Evolutionary conservation across 2,113 vertebrate species (phyloP), one percentile per base, ranked within the genome.

Genomic region (Eleginops maclovinus): DNA sequence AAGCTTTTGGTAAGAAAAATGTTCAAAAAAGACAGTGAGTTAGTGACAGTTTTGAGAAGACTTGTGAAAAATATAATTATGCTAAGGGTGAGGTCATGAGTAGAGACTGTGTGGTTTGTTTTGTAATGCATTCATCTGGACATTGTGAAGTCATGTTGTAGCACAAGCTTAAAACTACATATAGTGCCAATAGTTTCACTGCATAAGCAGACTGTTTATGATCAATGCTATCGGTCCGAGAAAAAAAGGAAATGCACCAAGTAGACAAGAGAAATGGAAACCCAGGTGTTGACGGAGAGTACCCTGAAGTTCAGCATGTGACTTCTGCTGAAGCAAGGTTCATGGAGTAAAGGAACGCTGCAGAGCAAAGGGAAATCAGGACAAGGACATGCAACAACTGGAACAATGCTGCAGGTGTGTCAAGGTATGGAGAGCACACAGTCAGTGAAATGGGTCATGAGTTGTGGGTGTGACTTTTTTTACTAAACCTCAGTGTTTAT

Each of bases 361-460:
- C 28, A 16, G 16, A 36, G 31, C 36, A 11, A 40, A 60, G 17
- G 26, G 26, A 17, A 31, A 60, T 9, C 15, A 31, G 14, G 19
- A 19, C 19, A n/a, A 60, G 31, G 14, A 41, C 15, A 41, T 61
- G 36, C 19, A 41, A 61, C 58, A 88, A 86, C 40, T 79, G 46
- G 41, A 83, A 84, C 10, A 63, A 80, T 28, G 83, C 77, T 64
- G 77, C 81, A 82, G 19, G 58, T 78, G 1, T 90, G 68, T 41
- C 31, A 36, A 36, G 31, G 31, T 36, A 36, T 36, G 31, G 8
- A 36, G 31, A 36, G 31, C 7, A 36, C 31, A 36, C 31, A 36
- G 7, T 36, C 31, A 36, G 31, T 36, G 31, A 36, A 36, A 36
- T 36, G 31, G 31, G 31, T 36, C 31, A 36, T 36, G n/a, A n/a